These are phyloP conservation scores for Hoplias malabaricus DNA, from an alignment of 2,113 vertebrate species.

Conservation along the genomic window DNA sequence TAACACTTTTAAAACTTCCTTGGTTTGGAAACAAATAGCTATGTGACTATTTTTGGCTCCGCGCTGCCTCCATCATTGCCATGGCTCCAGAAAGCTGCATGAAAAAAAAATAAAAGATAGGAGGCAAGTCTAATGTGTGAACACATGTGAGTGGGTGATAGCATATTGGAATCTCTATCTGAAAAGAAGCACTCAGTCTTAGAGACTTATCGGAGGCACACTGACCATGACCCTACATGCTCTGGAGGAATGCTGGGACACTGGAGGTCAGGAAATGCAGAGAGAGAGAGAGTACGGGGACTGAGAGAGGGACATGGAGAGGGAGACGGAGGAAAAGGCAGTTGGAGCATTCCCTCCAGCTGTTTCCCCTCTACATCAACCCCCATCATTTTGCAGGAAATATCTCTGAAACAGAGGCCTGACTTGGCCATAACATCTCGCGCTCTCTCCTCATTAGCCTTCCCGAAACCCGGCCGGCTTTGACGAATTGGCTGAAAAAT, in stretches of 20 bases:
- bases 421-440: neutral
- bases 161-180: conserved; percentile 34
- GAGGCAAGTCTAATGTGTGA: neutral
- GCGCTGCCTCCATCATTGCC: neutral
- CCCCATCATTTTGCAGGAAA: conserved; percentile 37
- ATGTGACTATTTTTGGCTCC: conserved; percentile 31
- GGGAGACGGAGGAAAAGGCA: conserved; percentile 31
- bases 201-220: conserved; percentile 30
- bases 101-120: neutral
- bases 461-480: conserved; percentile 4
- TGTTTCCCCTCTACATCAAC: conserved; percentile 39
- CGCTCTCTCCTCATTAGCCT: conserved; percentile 22
- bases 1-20: conserved; percentile 30
- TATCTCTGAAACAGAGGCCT: conserved; percentile 16
- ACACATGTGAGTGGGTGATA: conserved; percentile 23
- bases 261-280: conserved; percentile 24
- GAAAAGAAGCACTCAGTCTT: conserved; percentile 17
- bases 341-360: conserved; percentile 36
- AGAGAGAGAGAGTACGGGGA: neutral
- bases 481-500: conserved; percentile 14
- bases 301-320: neutral
- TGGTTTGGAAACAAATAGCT: neutral
- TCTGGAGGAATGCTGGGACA: conserved; percentile 40
- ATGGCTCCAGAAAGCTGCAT: neutral
- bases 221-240: conserved; percentile 37